Evolutionary conservation across 2,888 invertebrate species (phyloP).

Genomic region (Eueremaeus valkanovi): DNA sequence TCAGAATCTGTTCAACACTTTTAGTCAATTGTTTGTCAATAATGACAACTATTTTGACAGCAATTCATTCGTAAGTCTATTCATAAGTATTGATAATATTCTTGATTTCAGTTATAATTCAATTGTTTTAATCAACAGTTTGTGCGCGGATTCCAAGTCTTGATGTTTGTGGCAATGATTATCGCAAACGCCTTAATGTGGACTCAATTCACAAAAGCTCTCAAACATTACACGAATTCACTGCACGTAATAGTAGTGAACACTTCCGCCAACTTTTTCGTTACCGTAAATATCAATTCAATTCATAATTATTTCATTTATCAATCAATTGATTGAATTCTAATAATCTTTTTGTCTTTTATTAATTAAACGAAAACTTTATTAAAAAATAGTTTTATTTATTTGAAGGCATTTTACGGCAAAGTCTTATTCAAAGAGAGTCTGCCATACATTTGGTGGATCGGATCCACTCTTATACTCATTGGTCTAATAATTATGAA

Average conservation of each 20-base stretch:
- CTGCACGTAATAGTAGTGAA: slow-evolving; percentile 56
- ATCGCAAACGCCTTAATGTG: slow-evolving; percentile 55
- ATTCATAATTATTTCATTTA: too few relatives aligned
- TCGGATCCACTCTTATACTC: slow-evolving; percentile 66
- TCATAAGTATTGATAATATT: not conserved
- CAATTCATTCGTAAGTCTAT: not conserved
- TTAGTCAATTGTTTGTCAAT: not conserved
- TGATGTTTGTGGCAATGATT: slow-evolving; percentile 53
- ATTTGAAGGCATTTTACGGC: slow-evolving; percentile 67
- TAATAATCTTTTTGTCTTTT: too few relatives aligned
- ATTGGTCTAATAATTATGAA: slow-evolving; percentile 64
- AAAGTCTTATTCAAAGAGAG: slow-evolving; percentile 65
- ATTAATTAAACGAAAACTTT: too few relatives aligned
- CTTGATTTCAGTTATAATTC: not conserved
- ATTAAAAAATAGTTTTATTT: not conserved
- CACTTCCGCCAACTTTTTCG: slow-evolving; percentile 55
- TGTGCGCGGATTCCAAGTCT: slow-evolving; percentile 49
- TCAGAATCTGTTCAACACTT: not conserved
- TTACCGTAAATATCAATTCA: slow-evolving; percentile 52
- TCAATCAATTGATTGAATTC: too few relatives aligned
- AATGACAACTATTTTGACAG: not conserved
- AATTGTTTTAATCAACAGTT: slow-evolving; percentile 47
- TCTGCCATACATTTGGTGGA: slow-evolving; percentile 66
- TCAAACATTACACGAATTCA: slow-evolving; percentile 54
- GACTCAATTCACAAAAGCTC: slow-evolving; percentile 55